These are phyloP conservation scores for Beris morrisii DNA, from an alignment of 2,888 invertebrate species.

Conservation along the genomic window DNA sequence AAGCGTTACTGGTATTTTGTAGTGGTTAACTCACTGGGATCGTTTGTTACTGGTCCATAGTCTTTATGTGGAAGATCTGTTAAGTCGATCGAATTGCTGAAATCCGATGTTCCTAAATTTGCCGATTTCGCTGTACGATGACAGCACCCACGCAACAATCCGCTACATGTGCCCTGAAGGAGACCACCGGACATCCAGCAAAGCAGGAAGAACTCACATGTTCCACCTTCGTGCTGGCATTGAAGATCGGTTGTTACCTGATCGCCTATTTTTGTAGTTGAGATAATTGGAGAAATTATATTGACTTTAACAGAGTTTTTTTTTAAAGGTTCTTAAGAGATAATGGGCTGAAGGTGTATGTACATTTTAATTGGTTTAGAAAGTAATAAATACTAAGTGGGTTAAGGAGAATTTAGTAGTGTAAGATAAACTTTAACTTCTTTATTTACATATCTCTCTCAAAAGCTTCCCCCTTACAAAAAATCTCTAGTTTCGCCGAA, in stretches of 20 bases:
- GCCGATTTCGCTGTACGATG: constrained; percentile 72
- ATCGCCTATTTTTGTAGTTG: constrained; percentile 47
- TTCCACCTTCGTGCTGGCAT: constrained; percentile 64
- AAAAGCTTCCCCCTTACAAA: no score
- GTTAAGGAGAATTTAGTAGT: no score
- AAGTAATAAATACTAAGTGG: no score
- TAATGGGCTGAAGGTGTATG: no score
- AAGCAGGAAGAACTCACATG: constrained; percentile 87
- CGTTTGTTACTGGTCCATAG: constrained; percentile 75
- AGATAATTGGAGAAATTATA: background rate
- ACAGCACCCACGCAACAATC: constrained; percentile 84
- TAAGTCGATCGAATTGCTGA: constrained; percentile 66
- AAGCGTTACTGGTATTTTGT: background rate
- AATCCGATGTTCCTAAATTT: constrained; percentile 67
- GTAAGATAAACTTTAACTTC: no score
- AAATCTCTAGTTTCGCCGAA: no score
- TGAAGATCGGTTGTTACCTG: constrained; percentile 52
- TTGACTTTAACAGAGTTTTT: no score
- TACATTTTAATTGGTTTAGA: no score
- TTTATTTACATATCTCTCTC: no score
- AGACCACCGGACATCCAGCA: constrained; percentile 90
- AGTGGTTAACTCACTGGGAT: constrained; percentile 68
- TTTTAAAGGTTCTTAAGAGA: no score
- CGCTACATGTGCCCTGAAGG: constrained; percentile 81
- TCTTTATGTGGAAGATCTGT: constrained; percentile 62